Evolutionary conservation across 2,113 vertebrate genomes (phyloP).

Genomic region (Sturnus vulgaris): DNA sequence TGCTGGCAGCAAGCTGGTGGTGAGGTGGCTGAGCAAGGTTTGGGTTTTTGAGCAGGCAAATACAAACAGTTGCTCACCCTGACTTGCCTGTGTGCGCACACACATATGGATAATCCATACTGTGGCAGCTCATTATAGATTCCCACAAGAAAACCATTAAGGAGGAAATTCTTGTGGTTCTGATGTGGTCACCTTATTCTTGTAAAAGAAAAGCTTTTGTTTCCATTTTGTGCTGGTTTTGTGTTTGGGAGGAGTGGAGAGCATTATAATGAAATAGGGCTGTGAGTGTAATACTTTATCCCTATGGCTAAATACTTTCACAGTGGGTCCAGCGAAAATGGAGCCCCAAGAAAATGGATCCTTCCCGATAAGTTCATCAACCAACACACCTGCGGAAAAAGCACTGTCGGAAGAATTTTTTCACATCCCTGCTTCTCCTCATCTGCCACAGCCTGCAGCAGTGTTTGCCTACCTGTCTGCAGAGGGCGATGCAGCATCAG

Average conservation of each 20-base stretch:
- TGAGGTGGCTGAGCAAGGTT: accelerated
- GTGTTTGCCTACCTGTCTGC: neutral
- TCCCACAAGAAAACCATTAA: slow-evolving; percentile 34
- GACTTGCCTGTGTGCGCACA: neutral
- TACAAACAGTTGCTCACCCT: neutral
- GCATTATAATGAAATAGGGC: neutral
- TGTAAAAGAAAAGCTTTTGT: neutral
- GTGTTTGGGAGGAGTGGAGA: neutral
- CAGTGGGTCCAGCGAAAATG: neutral
- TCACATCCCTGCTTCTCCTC: neutral
- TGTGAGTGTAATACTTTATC: neutral
- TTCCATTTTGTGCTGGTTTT: neutral
- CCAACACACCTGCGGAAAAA: neutral
- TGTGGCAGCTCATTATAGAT: neutral
- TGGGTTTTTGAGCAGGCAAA: neutral
- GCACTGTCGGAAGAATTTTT: neutral
- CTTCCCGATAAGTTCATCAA: neutral
- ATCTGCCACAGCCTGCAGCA: neutral
- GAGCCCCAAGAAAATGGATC: neutral
- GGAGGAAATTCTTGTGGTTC: neutral
- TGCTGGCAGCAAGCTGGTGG: neutral
- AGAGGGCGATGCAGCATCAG: slow-evolving; percentile 37
- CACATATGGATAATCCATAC: neutral
- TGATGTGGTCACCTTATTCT: slow-evolving; percentile 23
- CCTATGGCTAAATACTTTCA: neutral